Evolutionary conservation across 2,797 vertebrate genomes (phyloP).

Genomic region (Naso thynnoides): DNA sequence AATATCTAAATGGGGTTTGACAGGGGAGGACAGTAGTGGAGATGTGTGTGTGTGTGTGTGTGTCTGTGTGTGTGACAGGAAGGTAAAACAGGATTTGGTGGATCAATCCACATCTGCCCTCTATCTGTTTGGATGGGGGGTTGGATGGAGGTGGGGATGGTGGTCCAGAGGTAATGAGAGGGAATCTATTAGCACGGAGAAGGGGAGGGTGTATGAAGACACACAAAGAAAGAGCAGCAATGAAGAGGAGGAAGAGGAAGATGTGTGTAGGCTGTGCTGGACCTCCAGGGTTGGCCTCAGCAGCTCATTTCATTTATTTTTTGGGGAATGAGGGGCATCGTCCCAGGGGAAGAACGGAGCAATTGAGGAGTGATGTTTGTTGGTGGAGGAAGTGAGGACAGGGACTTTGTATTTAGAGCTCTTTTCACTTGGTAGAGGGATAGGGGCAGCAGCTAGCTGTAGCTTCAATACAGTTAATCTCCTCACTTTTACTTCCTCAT

Average conservation of each 20-base stretch:
- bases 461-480: slow-evolving; percentile 40
- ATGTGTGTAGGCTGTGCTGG: slow-evolving; percentile 35
- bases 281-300: slow-evolving; percentile 64
- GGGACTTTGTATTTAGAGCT: slow-evolving; percentile 40
- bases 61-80: slow-evolving; percentile 40
- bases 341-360: slow-evolving; percentile 44
- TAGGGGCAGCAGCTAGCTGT: slow-evolving; percentile 28
- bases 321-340: slow-evolving; percentile 42
- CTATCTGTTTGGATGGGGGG: slow-evolving; percentile 66
- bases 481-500: slow-evolving; percentile 12
- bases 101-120: slow-evolving; percentile 65
- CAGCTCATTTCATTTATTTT: slow-evolving; percentile 57
- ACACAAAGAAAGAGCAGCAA: slow-evolving; percentile 57
- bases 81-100: slow-evolving; percentile 64
- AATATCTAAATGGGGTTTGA: slow-evolving; percentile 59
- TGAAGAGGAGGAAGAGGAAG: slow-evolving; percentile 43
- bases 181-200: slow-evolving; percentile 62
- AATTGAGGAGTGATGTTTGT: slow-evolving; percentile 51
- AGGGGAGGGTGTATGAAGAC: slow-evolving; percentile 30
- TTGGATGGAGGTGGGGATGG: slow-evolving; percentile 61
- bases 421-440: slow-evolving; percentile 1
- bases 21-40: slow-evolving; percentile 38
- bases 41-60: slow-evolving; percentile 26
- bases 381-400: slow-evolving; percentile 31
- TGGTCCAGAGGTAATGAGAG: slow-evolving; percentile 67